phyloP scores from a whole-genome alignment of 2,797 vertebrate species.

The Sylvilagus floridanus region DNA sequence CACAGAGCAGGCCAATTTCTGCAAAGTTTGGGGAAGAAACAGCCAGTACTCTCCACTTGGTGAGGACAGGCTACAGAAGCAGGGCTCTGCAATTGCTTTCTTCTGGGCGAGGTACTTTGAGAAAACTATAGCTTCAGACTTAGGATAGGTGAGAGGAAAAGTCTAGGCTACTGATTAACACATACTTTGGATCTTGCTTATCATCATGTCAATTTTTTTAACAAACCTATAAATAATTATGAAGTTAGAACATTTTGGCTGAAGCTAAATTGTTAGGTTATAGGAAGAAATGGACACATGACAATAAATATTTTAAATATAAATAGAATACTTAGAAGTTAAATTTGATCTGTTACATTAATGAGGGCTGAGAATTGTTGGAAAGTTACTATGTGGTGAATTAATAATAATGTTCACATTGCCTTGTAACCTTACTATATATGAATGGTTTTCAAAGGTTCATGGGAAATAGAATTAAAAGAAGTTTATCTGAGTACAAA shows the following conservation, averaged over 20 bases:
- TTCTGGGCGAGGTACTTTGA: conserved; percentile 25
- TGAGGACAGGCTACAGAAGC: background rate
- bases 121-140: conserved; percentile 60
- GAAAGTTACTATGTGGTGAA: conserved; percentile 34
- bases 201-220: background rate
- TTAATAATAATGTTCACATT: conserved; percentile 56
- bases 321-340: conserved; percentile 62
- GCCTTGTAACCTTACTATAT: background rate
- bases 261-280: conserved; percentile 48
- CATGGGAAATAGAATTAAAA: too few relatives aligned
- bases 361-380: conserved; percentile 48
- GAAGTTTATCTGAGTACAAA: too few relatives aligned
- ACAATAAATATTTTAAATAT: conserved; percentile 49
- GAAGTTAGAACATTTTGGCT: conserved; percentile 54
- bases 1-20: conserved; percentile 76
- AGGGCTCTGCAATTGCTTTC: conserved; percentile 53
- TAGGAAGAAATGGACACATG: conserved; percentile 4
- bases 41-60: conserved; percentile 35
- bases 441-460: too few relatives aligned
- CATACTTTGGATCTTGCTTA: conserved; percentile 17
- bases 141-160: background rate
- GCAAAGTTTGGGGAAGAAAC: conserved; percentile 68
- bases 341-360: conserved; percentile 61
- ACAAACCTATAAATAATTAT: conserved; percentile 61
- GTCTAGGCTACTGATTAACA: conserved; percentile 35